Evolutionary conservation across 2,888 invertebrate species (phyloP), one percentile per base, ranked within the genome.

Genomic region (Bombylius discolor): DNA sequence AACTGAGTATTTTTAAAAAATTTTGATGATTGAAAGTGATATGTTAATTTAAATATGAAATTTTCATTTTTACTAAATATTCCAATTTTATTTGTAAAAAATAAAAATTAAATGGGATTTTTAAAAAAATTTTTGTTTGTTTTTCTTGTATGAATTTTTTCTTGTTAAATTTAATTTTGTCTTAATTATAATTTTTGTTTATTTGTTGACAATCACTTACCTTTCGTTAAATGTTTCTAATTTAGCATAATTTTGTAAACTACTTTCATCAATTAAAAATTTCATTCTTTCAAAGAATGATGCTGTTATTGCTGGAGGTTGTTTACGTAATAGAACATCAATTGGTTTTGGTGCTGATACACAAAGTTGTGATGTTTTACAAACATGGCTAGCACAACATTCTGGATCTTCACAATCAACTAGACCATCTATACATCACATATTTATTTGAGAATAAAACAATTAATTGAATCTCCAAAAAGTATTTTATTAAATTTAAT

Each of bases 241-340:
- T 64, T 92, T 88, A 11, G 98, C 95, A 76, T 97, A 98, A 75
- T 91, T 95, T 76, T 99, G 99, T 53, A 99, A 83, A 72, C 96
- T 96, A 70, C 95, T 94, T 73, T 96, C 95, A 74, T 98, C 97
- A 63, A 99, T 95, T 62, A 99, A 81, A 79, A 99, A 99, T 71
- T 93, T 92, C 91, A 97, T 95, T 67, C 96, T 83, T 72, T 98
- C 95, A 71, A 94, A 97, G 81, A 99, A 99, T 2, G 96, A 95
- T 1, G 97, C 96, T 0, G 96, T 97, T 66, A 95, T 91, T 33
- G 93, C 91, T 4, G 96, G 95, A 0, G 97, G 94, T 70, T 97
- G 96, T 74, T 96, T 96, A 56, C 96, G 80, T 50, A 97, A 79
- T 14, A 99, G 79, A 61, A 98, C 94, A 72, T 98, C 96, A 59